Percentiles rank a stretch among this genome's conserved stretches.
Evolutionary conservation across 1,140 invertebrate species (phyloP).

Genomic region (Gerris buenoi): DNA sequence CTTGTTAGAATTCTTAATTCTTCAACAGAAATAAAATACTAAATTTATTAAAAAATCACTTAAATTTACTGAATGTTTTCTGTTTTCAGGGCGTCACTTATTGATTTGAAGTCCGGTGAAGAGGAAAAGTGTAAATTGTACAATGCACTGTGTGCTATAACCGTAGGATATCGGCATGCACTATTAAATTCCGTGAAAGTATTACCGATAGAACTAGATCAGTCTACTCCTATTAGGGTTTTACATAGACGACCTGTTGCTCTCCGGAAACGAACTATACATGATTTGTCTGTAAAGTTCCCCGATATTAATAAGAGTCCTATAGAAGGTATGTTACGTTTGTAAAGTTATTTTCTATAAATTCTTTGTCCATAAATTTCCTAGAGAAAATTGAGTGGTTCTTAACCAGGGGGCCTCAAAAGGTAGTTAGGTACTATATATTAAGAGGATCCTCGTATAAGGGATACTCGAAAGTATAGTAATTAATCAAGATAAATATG

Average conservation of each 20-base stretch:
- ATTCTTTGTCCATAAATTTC: no score
- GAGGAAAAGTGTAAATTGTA: conserved; percentile 73
- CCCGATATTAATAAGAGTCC: background rate
- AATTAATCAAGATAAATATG: no score
- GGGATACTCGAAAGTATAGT: no score
- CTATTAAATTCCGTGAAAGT: conserved; percentile 35
- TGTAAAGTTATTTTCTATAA: no score
- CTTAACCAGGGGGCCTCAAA: no score
- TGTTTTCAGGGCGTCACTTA: conserved; percentile 44
- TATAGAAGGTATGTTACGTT: background rate
- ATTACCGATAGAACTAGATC: conserved; percentile 34
- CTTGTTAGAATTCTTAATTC: no score
- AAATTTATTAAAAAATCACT: no score
- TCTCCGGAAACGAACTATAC: conserved; percentile 43
- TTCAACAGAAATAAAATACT: no score
- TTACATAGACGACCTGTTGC: conserved; percentile 62
- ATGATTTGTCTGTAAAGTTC: conserved; percentile 34
- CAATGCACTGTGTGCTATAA: conserved; percentile 52
- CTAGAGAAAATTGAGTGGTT: no score
- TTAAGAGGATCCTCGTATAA: no score
- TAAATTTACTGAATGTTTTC: background rate
- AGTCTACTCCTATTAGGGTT: conserved; percentile 72
- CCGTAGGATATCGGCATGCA: conserved; percentile 29
- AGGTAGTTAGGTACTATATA: no score
- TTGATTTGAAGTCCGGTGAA: conserved; percentile 69